phyloP scores from a whole-genome alignment of 1,140 invertebrate genomes.

The Chionoecetes opilio region DNA sequence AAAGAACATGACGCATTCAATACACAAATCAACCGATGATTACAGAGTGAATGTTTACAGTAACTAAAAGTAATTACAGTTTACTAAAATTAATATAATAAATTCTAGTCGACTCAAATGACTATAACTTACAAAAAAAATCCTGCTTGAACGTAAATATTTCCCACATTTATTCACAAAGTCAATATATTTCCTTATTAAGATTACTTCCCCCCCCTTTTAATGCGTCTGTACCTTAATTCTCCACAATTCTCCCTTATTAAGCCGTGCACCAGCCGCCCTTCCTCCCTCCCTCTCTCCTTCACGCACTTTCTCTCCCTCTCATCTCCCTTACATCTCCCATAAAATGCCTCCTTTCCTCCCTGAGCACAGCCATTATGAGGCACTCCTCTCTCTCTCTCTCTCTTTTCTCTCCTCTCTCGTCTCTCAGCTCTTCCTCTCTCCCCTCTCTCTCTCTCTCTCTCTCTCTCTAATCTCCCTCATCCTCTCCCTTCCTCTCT shows the following conservation, averaged over 20 bases:
- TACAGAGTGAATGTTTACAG: too few relatives aligned
- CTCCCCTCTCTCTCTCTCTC: slow-evolving; percentile 32
- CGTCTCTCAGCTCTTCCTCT: slow-evolving; percentile 5
- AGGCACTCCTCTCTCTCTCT: slow-evolving; percentile 41
- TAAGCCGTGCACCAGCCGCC: neutral
- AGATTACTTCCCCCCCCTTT: neutral
- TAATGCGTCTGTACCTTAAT: neutral
- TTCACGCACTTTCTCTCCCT: neutral
- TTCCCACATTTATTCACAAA: too few relatives aligned
- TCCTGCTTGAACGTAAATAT: too few relatives aligned
- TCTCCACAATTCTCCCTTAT: neutral
- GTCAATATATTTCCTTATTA: too few relatives aligned
- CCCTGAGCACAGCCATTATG: neutral
- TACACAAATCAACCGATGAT: too few relatives aligned
- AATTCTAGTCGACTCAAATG: too few relatives aligned
- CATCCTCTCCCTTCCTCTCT: neutral
- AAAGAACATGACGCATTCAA: too few relatives aligned
- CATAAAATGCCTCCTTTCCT: slow-evolving; percentile 7
- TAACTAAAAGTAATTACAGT: too few relatives aligned
- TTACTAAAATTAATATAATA: too few relatives aligned
- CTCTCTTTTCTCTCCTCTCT: neutral
- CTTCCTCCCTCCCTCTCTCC: slow-evolving; percentile 15
- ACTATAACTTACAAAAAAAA: too few relatives aligned
- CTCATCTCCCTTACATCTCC: slow-evolving; percentile 5
- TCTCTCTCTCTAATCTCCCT: slow-evolving; percentile 39